Base-by-base conservation (phyloP, 2,797 vertebrate species). In the Triplophysa yarkandensis region DNA sequence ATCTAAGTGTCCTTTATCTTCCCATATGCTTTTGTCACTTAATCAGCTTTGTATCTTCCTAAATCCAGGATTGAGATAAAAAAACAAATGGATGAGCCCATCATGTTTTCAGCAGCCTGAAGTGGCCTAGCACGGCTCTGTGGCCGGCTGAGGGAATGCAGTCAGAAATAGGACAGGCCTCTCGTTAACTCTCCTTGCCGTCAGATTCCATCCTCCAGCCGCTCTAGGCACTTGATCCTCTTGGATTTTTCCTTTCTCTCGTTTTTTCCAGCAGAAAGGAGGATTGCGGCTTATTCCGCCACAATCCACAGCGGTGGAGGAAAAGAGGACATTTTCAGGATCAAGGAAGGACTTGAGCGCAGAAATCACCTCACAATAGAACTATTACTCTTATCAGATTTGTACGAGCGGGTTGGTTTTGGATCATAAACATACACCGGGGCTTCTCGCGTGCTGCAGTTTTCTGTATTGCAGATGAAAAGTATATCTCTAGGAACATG, bases 1-100 rank as follows among this genome's bases (percentile, higher is more conserved):
- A 94, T 88, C 71, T 93, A 93, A 94, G 93, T 93, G 88, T 92
- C 89, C 87, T 91, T 93, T 93, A 92, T 91, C 91, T 85, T 46
- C 83, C 90, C 90, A 90, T 93, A 92, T 93, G 93, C 92, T 94
- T 93, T 94, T 92, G 92, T 91, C 85, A 87, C 86, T 80, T 95
- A 94, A 95, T 95, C 94, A 94, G 93, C 92, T 95, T 94, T 94
- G 92, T 94, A 94, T 95, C 92, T 92, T 87, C 83, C 88, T 87
- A 94, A 95, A 94, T 94, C 93, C 90, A 87, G 92, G 92, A 93
- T 88, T 90, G 92, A 93, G 92, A 94, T 94, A 93, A 90, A 93
- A 94, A 75, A 74, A 55, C 91, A 93, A 94, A 92, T 88, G 85
- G 91, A 91, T 93, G 89, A 92, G 83, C 84, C 87, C 78, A 36